These are phyloP conservation scores for Somateria mollissima DNA, from an alignment of 2,797 vertebrate species.

Conservation along the genomic window DNA sequence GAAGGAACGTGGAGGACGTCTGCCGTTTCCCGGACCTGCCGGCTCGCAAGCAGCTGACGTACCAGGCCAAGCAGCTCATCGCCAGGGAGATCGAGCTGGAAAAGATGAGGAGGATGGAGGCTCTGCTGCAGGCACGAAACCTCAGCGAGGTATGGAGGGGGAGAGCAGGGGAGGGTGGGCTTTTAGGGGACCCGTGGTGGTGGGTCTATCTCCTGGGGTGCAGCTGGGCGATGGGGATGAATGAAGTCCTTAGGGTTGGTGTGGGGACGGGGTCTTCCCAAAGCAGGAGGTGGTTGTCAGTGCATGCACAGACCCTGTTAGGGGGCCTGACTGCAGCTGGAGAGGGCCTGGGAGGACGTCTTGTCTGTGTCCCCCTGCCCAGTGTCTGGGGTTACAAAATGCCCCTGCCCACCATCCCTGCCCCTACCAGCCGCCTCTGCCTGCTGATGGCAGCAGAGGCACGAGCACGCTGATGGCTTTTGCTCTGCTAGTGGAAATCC, in stretches of 20 bases:
- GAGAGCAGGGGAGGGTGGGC: too few species aligned
- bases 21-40: constrained; percentile 89
- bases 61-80: constrained; percentile 96
- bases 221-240: accelerated
- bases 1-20: constrained; percentile 88
- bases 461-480: neutral
- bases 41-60: constrained; percentile 87
- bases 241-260: accelerated
- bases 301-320: too few species aligned
- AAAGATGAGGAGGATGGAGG: constrained; percentile 91
- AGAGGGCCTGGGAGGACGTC: neutral
- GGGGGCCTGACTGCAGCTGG: neutral
- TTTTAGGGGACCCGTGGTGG: accelerated
- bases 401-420: neutral
- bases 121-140: constrained; percentile 75
- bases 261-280: neutral
- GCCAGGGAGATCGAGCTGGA: constrained; percentile 93
- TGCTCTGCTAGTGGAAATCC: neutral
- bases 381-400: neutral
- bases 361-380: neutral
- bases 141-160: constrained; percentile 67
- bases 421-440: neutral
- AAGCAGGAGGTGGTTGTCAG: neutral
- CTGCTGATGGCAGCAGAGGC: neutral
- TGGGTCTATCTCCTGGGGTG: accelerated